phyloP scores from a whole-genome alignment of 2,888 invertebrate genomes.

The Amphipyra tragopoginis region DNA sequence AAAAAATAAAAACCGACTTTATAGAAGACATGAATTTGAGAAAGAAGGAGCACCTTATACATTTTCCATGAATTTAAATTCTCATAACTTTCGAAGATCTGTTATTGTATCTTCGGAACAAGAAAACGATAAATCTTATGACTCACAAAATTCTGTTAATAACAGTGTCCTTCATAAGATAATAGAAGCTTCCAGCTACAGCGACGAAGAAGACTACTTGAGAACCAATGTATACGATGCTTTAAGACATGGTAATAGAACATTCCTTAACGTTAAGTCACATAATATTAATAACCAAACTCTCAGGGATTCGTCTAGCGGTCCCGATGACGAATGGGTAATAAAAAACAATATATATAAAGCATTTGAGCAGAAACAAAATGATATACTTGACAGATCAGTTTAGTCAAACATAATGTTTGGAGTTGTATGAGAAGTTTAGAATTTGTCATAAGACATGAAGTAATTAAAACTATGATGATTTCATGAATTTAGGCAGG shows the following conservation, averaged over 20 bases:
- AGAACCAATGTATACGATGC: conserved; percentile 35
- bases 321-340: conserved; percentile 39
- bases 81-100: conserved; percentile 13
- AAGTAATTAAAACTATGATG: too few relatives aligned
- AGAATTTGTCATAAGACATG: not conserved
- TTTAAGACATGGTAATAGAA: conserved; percentile 32
- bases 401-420: not conserved
- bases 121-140: not conserved
- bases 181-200: conserved; percentile 37
- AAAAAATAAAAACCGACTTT: not conserved
- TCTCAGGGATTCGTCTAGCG: conserved; percentile 4
- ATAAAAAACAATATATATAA: conserved; percentile 47
- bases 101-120: conserved; percentile 16
- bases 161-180: conserved; percentile 23
- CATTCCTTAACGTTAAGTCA: conserved; percentile 12
- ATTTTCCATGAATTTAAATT: not conserved
- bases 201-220: conserved; percentile 37
- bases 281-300: not conserved
- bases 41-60: not conserved
- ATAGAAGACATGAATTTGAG: not conserved
- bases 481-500: too few relatives aligned
- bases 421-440: not conserved
- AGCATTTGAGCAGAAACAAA: conserved; percentile 24
- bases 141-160: not conserved
- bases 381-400: not conserved